These are phyloP conservation scores for Hippopotamyrus pictus DNA, from an alignment of 2,797 vertebrate genomes.

Conservation along the genomic window DNA sequence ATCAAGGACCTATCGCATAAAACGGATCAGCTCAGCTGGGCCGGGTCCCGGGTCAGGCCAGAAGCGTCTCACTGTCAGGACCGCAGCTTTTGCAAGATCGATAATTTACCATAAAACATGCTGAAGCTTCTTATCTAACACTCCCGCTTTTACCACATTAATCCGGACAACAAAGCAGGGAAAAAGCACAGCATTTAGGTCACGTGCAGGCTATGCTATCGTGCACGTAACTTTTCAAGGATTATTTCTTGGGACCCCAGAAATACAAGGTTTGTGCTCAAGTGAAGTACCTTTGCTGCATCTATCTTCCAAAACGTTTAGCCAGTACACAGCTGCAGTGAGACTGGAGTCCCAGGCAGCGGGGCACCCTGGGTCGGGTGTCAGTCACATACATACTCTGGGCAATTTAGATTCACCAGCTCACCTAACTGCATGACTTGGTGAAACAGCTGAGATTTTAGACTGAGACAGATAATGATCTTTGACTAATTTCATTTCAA, in stretches of 20 bases:
- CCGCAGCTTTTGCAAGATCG: not conserved
- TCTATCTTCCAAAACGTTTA: not conserved
- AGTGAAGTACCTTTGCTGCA: not conserved
- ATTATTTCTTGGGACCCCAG: not conserved
- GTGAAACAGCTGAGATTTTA: not conserved
- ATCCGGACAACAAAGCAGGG: not conserved
- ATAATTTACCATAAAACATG: constrained; percentile 8
- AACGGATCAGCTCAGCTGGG: not conserved
- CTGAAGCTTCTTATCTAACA: not conserved
- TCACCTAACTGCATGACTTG: not conserved
- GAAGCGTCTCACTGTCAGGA: constrained; percentile 5
- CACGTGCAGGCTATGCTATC: not conserved
- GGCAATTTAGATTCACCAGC: not conserved
- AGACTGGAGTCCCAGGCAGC: not conserved
- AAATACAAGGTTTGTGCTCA: not conserved
- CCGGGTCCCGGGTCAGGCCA: not conserved
- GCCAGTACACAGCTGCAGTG: not conserved
- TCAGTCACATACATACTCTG: not conserved
- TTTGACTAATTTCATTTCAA: not conserved
- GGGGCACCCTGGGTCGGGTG: not conserved
- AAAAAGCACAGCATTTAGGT: not conserved
- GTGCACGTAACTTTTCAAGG: not conserved
- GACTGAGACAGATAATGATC: not conserved
- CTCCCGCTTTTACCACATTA: not conserved
- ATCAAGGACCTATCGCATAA: constrained; percentile 16